Evolutionary conservation across 2,113 vertebrate species (phyloP), one percentile per base, ranked within the genome.

Genomic region (Romanogobio albipinnatus): DNA sequence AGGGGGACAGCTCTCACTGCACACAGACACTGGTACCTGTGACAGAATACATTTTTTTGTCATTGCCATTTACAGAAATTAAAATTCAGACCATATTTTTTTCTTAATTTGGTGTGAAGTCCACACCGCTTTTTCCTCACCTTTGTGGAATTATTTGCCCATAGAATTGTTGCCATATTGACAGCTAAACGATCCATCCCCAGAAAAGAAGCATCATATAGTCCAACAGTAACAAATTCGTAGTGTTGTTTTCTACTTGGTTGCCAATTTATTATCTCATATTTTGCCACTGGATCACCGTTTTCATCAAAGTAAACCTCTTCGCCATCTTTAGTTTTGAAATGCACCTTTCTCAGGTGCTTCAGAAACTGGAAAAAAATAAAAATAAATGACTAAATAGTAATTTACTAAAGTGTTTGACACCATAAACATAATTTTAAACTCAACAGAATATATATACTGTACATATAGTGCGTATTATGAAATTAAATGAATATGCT

Each of bases 221-320:
- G 78, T 45, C 94, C 93, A 59, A 94, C 91, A 22, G 81, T 88
- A 9, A 92, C 91, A 93, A 94, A 94, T 29, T 92, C 87, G 47
- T 90, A 85, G 11, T 71, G 15, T 1, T 87, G 61, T 0, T 88
- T 82, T 82, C 87, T 33, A 68, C 29, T 89, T 64, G 89, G 89
- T 81, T 94, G 93, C 93, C 94, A 94, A 85, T 93, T 94, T 61
- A 94, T 91, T 29, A 95, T 90, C 64, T 94, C 93, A 91, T 95
- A 94, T 76, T 92, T 92, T 82, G 92, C 93, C 56, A 90, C 70
- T 51, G 92, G 92, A 66, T 94, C 93, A 85, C 93, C 93, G 14
- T 93, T 87, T 19, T 90, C 87, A 88, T 93, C 88, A 43, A 94
- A 94, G 62, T 91, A 92, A 70, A 94, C 91, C 0, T 92, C 90